These are phyloP conservation scores for Lordiphosa stackelbergi DNA, from an alignment of 1,140 invertebrate species.

Conservation along the genomic window DNA sequence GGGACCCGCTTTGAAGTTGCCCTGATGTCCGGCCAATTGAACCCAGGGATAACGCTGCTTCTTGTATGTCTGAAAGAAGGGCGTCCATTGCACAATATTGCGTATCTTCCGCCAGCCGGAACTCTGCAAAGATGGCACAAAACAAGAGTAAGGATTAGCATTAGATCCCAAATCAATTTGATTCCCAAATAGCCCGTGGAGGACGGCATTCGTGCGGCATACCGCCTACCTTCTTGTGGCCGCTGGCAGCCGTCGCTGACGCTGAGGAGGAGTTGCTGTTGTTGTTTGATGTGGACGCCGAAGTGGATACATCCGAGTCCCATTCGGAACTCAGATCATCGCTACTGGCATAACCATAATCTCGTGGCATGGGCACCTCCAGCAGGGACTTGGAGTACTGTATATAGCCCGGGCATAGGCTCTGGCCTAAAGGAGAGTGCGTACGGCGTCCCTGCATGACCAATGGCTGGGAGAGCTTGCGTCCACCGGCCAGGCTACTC, in stretches of 20 bases:
- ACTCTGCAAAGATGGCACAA: conserved; percentile 82
- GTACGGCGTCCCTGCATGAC: conserved; percentile 43
- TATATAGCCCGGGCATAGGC: conserved; percentile 83
- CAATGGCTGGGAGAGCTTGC: conserved; percentile 41
- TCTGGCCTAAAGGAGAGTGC: conserved; percentile 59
- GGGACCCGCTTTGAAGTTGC: conserved; percentile 95
- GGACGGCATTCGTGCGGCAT: neutral
- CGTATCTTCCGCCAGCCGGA: conserved; percentile 95
- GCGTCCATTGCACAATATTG: conserved; percentile 96
- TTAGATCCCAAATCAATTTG: no score
- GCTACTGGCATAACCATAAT: conserved; percentile 90
- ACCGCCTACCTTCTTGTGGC: conserved; percentile 59
- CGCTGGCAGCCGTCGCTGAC: neutral
- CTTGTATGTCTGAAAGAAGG: conserved; percentile 97
- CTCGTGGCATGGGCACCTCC: conserved; percentile 84
- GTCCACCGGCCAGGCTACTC: neutral
- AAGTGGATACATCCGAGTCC: conserved; percentile 86
- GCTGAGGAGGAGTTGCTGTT: conserved; percentile 1
- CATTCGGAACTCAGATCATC: conserved; percentile 93
- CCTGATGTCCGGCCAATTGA: conserved; percentile 94
- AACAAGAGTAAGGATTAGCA: neutral
- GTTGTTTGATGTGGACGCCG: conserved; percentile 29
- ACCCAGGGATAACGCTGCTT: conserved; percentile 97
- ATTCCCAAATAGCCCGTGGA: no score
- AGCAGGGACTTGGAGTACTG: conserved; percentile 87